Base-by-base conservation (phyloP, 2,797 vertebrate species). In the Platyrinchus mystaceus region DNA sequence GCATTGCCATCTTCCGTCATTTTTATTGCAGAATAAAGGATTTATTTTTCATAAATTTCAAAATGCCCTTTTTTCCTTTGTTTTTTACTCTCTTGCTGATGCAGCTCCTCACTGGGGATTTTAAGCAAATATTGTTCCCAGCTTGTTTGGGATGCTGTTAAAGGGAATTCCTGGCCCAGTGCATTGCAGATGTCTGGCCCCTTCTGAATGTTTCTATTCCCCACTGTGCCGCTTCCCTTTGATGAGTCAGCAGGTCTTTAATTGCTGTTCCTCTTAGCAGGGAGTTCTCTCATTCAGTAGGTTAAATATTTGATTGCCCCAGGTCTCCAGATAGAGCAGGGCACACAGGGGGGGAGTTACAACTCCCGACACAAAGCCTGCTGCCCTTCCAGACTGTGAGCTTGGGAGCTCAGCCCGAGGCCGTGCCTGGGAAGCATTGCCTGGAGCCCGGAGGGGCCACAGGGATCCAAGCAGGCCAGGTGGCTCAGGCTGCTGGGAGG, bases 241-340 rank as follows among this genome's bases (percentile, higher is more conserved):
- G 91, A 88, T 93, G 92, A 95, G 52, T 94, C 93, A 96, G 94
- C 89, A 90, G 81, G 74, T 75, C 86, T 91, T 83, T 96, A 95
- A 96, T 96, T 94, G 90, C 84, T 78, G 24, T 67, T 93, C 64
- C 70, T 80, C 68, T 89, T 95, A 83, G 80, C 90, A 53, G 62
- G 77, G 75, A 96, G 70, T 56, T 55, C 81, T 94, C 53, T 81
- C 1, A 5, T 90, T 90, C 85, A 58, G 41, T 94, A 63, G n/a
- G 22, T 86, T 94, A 90, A 96, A 95, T 96, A 95, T 95, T 95
- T 96, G 83, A 90, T 96, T 85, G 77, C 62, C 34, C 44, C 32
- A 26, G 52, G 68, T 92, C 92, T 87, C 55, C 82, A 70, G 52
- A 24, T 28, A 59, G 66, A 83, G 47, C 87, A 73, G 77, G 58